phyloP scores from a whole-genome alignment of 2,797 vertebrate genomes.

The Monodelphis domestica region DNA sequence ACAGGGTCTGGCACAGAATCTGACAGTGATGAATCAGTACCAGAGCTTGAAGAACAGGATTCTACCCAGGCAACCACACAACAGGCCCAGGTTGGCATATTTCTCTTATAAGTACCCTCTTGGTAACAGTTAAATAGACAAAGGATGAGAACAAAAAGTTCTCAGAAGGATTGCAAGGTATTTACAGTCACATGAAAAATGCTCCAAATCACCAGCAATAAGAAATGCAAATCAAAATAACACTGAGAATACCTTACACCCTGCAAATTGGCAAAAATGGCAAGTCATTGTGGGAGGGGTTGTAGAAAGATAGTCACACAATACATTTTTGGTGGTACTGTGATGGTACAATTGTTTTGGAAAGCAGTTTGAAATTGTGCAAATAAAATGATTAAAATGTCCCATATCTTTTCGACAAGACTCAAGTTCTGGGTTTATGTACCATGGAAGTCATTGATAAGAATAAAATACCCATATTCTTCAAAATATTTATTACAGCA shows the following conservation, averaged over 20 bases:
- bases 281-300: background rate
- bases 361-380: background rate
- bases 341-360: background rate
- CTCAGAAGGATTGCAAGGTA: too few species aligned
- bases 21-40: conserved; percentile 98
- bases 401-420: background rate
- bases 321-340: background rate
- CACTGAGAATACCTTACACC: too few species aligned
- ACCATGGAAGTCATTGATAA: too few species aligned
- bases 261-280: too few species aligned
- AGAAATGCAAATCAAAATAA: too few species aligned
- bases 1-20: conserved; percentile 98
- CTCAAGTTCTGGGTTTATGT: background rate
- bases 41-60: conserved; percentile 97
- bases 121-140: background rate
- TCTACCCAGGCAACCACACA: conserved; percentile 97
- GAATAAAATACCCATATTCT: background rate
- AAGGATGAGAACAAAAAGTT: too few species aligned
- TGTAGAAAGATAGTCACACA: conserved; percentile 1
- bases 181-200: too few species aligned
- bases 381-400: background rate
- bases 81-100: conserved; percentile 93
- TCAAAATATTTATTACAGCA: background rate
- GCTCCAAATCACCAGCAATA: too few species aligned
- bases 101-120: conserved; percentile 7